A percentile compares a stretch with the other conserved stretches of the same genome.
These are phyloP conservation scores for Epinotia ramella DNA, from an alignment of 2,888 invertebrate species.

Conservation along the genomic window DNA sequence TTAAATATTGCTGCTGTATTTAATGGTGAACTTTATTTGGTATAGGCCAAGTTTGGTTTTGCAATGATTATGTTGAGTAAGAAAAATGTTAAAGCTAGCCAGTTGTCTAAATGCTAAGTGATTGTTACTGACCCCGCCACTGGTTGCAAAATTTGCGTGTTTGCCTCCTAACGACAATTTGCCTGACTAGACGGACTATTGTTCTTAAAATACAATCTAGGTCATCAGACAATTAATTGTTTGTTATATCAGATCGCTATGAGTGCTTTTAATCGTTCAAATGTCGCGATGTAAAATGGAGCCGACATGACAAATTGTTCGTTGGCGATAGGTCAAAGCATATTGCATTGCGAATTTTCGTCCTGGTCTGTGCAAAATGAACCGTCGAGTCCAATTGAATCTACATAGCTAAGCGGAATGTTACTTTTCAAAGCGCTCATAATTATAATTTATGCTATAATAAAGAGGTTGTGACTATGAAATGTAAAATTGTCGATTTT, in stretches of 20 bases:
- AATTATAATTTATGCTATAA: too few species aligned
- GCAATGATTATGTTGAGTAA: not conserved
- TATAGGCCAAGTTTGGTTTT: conserved; percentile 13
- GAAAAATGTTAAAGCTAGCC: not conserved
- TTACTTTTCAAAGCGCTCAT: not conserved
- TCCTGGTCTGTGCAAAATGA: not conserved
- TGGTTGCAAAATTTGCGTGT: not conserved
- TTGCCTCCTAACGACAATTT: not conserved
- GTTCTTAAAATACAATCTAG: conserved; percentile 10
- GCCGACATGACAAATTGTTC: conserved; percentile 27
- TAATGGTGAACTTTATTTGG: conserved; percentile 15
- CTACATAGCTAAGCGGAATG: not conserved
- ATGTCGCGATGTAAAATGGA: conserved; percentile 36
- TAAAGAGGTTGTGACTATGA: too few species aligned
- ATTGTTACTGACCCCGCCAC: conserved; percentile 18
- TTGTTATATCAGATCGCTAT: conserved; percentile 27
- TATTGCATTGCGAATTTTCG: not conserved
- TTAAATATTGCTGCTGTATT: conserved; percentile 13
- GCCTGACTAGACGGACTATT: not conserved
- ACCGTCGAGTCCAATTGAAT: not conserved
- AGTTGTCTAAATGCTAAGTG: conserved; percentile 10
- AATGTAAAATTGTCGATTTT: too few species aligned
- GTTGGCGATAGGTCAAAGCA: conserved; percentile 27
- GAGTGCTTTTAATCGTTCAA: conserved; percentile 21
- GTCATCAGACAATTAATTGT: conserved; percentile 28